Percentiles rank a stretch among this genome's conserved stretches.
Evolutionary conservation across 2,113 vertebrate genomes (phyloP).

Genomic region (Poicephalus meyeri): DNA sequence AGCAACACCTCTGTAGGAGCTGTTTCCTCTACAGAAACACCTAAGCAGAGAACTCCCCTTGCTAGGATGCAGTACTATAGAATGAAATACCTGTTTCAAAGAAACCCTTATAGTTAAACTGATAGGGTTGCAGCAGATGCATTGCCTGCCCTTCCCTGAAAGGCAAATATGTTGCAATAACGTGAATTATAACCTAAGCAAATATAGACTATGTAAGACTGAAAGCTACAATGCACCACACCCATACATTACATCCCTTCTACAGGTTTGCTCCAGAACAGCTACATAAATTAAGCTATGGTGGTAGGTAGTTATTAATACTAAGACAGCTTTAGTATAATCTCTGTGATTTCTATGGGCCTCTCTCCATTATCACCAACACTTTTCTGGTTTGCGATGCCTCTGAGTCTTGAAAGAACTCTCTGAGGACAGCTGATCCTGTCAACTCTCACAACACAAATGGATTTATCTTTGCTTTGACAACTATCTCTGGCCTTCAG

Average conservation of each 20-base stretch:
- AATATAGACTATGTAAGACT: neutral
- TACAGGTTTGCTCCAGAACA: neutral
- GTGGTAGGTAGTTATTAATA: neutral
- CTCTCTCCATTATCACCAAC: neutral
- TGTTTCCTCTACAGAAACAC: neutral
- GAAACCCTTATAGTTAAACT: neutral
- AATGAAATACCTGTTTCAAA: neutral
- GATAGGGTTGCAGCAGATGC: neutral
- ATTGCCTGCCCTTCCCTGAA: neutral
- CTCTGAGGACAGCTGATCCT: neutral
- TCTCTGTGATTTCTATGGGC: neutral
- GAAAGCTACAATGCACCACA: neutral
- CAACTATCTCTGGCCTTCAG: neutral
- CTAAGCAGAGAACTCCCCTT: neutral
- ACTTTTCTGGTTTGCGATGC: neutral
- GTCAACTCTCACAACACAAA: neutral
- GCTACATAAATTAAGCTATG: neutral
- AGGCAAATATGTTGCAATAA: neutral
- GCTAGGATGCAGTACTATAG: neutral
- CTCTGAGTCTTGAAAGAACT: neutral
- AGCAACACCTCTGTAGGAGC: neutral
- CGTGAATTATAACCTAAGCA: neutral
- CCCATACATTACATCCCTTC: neutral
- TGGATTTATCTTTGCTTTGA: slow-evolving; percentile 20
- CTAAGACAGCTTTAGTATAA: neutral